These are phyloP conservation scores for Nymphalis polychloros DNA, from an alignment of 2,888 invertebrate genomes.

Conservation along the genomic window DNA sequence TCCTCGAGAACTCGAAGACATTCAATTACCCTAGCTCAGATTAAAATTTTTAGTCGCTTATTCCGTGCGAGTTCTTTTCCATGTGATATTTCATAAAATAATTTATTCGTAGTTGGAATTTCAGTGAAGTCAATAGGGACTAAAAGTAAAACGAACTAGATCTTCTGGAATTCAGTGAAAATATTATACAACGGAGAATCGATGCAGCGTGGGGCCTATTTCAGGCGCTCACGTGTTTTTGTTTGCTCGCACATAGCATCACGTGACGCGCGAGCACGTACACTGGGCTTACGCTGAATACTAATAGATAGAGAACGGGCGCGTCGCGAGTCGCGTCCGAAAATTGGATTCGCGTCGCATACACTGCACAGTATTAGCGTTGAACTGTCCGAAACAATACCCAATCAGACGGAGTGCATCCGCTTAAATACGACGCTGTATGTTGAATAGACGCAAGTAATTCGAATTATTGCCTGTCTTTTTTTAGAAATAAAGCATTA, in stretches of 20 bases:
- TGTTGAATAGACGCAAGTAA: slow-evolving; percentile 21
- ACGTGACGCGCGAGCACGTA: slow-evolving; percentile 65
- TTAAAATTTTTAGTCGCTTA: slow-evolving; percentile 46
- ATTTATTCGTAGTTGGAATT: slow-evolving; percentile 32
- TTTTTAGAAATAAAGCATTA: not conserved
- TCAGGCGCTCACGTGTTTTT: slow-evolving; percentile 60
- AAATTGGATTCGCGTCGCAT: slow-evolving; percentile 71
- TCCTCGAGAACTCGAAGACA: slow-evolving; percentile 55
- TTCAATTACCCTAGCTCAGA: slow-evolving; percentile 62
- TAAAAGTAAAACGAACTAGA: slow-evolving; percentile 40
- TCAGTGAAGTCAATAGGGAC: slow-evolving; percentile 37
- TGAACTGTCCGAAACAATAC: slow-evolving; percentile 63
- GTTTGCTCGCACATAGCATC: slow-evolving; percentile 65
- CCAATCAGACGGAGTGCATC: slow-evolving; percentile 67
- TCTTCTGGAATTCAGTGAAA: slow-evolving; percentile 34
- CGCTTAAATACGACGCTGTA: slow-evolving; percentile 21
- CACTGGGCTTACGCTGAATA: slow-evolving; percentile 55
- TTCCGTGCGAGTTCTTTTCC: slow-evolving; percentile 35
- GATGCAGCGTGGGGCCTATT: slow-evolving; percentile 53
- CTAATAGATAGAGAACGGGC: slow-evolving; percentile 59
- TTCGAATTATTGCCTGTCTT: slow-evolving; percentile 4
- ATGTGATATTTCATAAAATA: slow-evolving; percentile 24
- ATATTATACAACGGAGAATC: slow-evolving; percentile 36
- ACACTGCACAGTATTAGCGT: slow-evolving; percentile 61
- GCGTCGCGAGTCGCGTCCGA: slow-evolving; percentile 54